Percentiles rank a stretch among this genome's conserved stretches.
These are phyloP conservation scores for Acropternis orthonyx DNA, from an alignment of 2,797 vertebrate species.

Conservation along the genomic window DNA sequence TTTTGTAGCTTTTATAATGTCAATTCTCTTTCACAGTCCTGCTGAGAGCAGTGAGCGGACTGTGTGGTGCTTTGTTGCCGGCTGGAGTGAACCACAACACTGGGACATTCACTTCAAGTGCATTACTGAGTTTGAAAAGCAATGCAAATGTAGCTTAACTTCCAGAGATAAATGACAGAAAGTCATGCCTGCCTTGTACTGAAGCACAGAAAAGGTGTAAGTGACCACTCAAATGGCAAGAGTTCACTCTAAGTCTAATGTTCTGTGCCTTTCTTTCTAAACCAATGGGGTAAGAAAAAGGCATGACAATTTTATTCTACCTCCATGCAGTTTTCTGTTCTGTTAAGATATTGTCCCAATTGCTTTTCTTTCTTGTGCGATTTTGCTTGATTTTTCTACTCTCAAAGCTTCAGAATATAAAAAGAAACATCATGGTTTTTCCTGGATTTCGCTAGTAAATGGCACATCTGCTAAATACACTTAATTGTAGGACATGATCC, in stretches of 20 bases:
- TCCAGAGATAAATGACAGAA: not conserved
- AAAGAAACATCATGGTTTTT: rapidly evolving
- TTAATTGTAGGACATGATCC: not conserved
- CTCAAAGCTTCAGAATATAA: not conserved
- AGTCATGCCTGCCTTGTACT: not conserved
- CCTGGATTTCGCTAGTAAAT: not conserved
- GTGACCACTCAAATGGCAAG: not conserved
- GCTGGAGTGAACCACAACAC: not conserved
- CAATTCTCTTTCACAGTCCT: not conserved
- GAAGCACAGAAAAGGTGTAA: not conserved
- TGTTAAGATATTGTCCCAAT: not conserved
- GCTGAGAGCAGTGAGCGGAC: no score
- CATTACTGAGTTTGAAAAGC: not conserved
- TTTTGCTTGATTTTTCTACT: not conserved
- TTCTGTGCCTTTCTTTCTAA: not conserved
- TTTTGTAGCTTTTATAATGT: not conserved
- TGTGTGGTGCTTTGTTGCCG: not conserved
- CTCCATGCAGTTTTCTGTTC: not conserved
- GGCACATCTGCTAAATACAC: not conserved
- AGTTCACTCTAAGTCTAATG: not conserved
- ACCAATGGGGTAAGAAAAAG: not conserved
- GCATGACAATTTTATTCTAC: not conserved
- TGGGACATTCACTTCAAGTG: not conserved
- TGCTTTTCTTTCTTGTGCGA: not conserved
- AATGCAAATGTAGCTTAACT: not conserved